Conservation (phyloP, 2,888 invertebrate species). For the Euspilapteryx auroguttella region DNA sequence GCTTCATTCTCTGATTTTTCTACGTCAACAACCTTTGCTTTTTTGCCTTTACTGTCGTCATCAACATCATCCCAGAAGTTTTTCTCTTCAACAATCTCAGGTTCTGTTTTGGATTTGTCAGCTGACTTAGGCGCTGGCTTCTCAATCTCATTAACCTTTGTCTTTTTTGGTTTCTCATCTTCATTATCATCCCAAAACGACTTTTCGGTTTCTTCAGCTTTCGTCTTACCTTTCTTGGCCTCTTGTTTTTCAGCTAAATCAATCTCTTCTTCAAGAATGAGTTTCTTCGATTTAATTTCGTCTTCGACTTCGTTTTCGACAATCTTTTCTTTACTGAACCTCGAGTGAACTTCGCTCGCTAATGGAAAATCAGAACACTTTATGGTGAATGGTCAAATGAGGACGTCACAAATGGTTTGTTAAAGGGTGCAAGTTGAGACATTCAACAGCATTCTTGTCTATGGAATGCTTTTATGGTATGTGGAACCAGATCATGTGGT, state of each 20-base stretch:
- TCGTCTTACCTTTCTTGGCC: slow-evolving; percentile 23
- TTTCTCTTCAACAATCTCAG: slow-evolving; percentile 9
- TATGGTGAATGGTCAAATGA: slow-evolving; percentile 19
- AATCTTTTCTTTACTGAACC: slow-evolving; percentile 43
- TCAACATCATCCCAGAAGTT: slow-evolving; percentile 6
- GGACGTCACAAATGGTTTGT: slow-evolving; percentile 27
- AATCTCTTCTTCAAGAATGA: slow-evolving; percentile 20
- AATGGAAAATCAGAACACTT: slow-evolving; percentile 30
- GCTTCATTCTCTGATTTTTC: slow-evolving; percentile 13
- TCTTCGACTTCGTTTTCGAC: slow-evolving; percentile 53
- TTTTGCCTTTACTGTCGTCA: slow-evolving; percentile 2
- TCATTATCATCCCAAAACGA: slow-evolving; percentile 44
- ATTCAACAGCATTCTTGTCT: slow-evolving; percentile 37
- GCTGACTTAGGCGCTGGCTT: slow-evolving; percentile 15
- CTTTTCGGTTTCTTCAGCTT: slow-evolving; percentile 28
- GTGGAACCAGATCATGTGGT: background rate
- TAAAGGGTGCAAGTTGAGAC: slow-evolving; percentile 14
- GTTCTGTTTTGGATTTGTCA: slow-evolving; percentile 10
- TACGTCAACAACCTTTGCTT: slow-evolving; percentile 3
- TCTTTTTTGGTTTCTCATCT: slow-evolving; percentile 26
- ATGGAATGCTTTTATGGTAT: slow-evolving; percentile 30
- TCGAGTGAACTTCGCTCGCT: slow-evolving; percentile 56
- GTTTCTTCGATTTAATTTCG: slow-evolving; percentile 20
- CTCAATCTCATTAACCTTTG: slow-evolving; percentile 26
- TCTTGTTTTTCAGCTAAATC: slow-evolving; percentile 16